Percentiles rank a stretch among this genome's conserved stretches.
These are phyloP conservation scores for Cyrtorhinus lividipennis DNA, from an alignment of 1,140 invertebrate genomes.

Conservation along the genomic window DNA sequence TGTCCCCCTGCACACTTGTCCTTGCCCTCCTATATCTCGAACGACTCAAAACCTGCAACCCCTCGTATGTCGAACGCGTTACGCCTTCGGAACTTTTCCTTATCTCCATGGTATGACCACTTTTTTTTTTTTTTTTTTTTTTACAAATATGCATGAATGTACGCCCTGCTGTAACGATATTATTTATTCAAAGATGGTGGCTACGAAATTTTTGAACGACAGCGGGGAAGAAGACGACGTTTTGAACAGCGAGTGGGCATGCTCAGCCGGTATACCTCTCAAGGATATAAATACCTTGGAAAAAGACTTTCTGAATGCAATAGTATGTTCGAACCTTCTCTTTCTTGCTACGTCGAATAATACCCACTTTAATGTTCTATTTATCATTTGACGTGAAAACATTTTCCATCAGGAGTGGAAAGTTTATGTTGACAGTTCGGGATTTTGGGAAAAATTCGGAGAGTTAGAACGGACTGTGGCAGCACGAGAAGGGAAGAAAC, in stretches of 20 bases:
- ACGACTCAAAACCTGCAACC: constrained; percentile 60
- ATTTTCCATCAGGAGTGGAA: constrained; percentile 66
- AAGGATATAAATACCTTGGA: constrained; percentile 69
- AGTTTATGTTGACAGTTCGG: constrained; percentile 53
- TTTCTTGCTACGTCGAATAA: too few relatives aligned
- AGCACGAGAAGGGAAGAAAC: constrained; percentile 47
- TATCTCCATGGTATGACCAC: constrained; percentile 85
- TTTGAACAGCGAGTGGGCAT: constrained; percentile 77
- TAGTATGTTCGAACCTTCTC: too few relatives aligned
- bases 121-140: too few relatives aligned
- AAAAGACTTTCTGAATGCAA: constrained; percentile 72
- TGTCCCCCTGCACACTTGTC: constrained; percentile 70
- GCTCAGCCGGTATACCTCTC: constrained; percentile 54
- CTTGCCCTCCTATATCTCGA: constrained; percentile 77
- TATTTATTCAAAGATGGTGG: constrained; percentile 73
- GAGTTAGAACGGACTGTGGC: constrained; percentile 56
- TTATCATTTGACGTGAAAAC: too few relatives aligned
- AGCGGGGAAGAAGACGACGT: constrained; percentile 81
- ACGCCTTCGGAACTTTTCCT: constrained; percentile 81
- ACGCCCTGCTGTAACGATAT: too few relatives aligned
- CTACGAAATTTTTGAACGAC: constrained; percentile 86
- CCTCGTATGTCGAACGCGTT: constrained; percentile 62
- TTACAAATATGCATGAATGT: too few relatives aligned
- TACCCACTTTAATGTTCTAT: too few relatives aligned
- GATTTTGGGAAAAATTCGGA: constrained; percentile 51